Base-by-base conservation (phyloP, 2,113 vertebrate species). In the Silurus glanis region DNA sequence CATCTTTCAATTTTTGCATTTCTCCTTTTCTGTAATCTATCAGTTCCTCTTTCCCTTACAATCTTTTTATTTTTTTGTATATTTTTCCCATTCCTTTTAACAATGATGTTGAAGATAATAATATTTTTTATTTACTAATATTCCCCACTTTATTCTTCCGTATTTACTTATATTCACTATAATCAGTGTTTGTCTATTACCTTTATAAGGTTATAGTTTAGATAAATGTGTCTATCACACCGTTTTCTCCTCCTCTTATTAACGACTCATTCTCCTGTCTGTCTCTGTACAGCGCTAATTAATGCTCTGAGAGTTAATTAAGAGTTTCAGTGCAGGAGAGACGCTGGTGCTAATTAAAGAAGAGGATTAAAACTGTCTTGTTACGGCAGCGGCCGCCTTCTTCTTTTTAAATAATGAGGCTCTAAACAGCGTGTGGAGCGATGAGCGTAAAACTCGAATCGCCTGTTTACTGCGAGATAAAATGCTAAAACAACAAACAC, bases 221-320 rank as follows among this genome's bases (percentile, higher is more conserved):
- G 59, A 61, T 66, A 74, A 80, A 86, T 86, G 25, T 72, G 80
- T 37, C 80, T 84, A 88, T 82, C 28, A 28, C 80, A 76, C 83
- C 71, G 28, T 66, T 82, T 62, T 88, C 78, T 85, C 58, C 83
- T 80, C 47, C 83, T 82, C 84, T 85, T 53, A 76, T 79, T 88
- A 88, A 67, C 55, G 75, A 76, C 16, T 82, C 81, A 76, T 76
- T 88, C 81, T 88, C 59, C n/a, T 51, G 79, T 76, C 72, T 80
- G 84, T 69, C 62, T 80, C 85, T 88, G 85, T 80, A 86, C 74
- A 66, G 84, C 49, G 17, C 62, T 88, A 86, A 88, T 88, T 88
- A 88, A 81, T 75, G 25, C 45, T 80, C 71, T 66, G 76, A 88
- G 87, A 82, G 75, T 66, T 88, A 88, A 88, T 86, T 88, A 88